These are phyloP conservation scores for Halictus ligatus DNA, from an alignment of 2,888 invertebrate genomes.

Conservation along the genomic window DNA sequence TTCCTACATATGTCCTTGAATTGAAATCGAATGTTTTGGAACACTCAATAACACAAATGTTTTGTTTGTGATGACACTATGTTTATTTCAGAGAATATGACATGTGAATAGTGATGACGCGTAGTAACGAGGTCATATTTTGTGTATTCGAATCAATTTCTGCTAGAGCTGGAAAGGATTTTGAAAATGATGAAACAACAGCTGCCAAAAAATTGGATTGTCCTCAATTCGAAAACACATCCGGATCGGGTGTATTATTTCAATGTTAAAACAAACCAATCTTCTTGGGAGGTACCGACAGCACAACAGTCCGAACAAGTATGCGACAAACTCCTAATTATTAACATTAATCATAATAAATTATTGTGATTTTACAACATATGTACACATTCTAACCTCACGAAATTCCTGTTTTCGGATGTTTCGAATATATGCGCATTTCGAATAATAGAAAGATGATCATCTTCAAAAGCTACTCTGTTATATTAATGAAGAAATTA, in stretches of 20 bases:
- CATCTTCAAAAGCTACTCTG: background rate
- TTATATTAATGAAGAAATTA: background rate
- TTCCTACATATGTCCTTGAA: background rate
- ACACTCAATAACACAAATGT: background rate
- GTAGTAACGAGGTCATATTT: slow-evolving; percentile 6
- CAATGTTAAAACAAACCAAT: slow-evolving; percentile 74
- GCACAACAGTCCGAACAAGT: slow-evolving; percentile 35
- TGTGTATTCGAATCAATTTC: background rate
- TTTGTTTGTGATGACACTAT: slow-evolving; percentile 37
- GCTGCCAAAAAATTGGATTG: slow-evolving; percentile 76
- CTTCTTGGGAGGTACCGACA: slow-evolving; percentile 74
- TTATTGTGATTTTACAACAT: background rate
- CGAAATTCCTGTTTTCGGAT: background rate
- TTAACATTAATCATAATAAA: background rate
- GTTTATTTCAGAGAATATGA: background rate
- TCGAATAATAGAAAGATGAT: background rate
- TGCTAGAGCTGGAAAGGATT: background rate
- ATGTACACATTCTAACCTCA: background rate
- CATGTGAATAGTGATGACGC: slow-evolving; percentile 28
- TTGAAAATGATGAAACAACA: slow-evolving; percentile 65
- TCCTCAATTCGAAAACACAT: slow-evolving; percentile 73
- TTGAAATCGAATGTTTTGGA: slow-evolving; percentile 23
- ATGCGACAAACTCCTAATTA: slow-evolving; percentile 26
- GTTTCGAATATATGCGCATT: background rate
- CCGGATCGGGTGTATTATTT: slow-evolving; percentile 79